Evolutionary conservation across 1,140 invertebrate genomes (phyloP), one percentile per base, ranked within the genome.

Genomic region (Philopotamus ludificatus): DNA sequence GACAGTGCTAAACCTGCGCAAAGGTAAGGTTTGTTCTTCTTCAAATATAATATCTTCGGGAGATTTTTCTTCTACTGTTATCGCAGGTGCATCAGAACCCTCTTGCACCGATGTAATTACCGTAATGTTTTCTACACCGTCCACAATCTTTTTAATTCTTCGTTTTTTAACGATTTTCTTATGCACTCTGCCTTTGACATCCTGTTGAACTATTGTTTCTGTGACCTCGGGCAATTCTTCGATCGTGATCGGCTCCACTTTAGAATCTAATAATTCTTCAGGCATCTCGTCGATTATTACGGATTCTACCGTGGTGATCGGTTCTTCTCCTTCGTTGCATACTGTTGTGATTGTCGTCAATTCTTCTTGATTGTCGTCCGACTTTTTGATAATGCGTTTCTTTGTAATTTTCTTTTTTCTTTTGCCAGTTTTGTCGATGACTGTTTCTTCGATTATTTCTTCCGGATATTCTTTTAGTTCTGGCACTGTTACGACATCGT

Each of bases 51-150:
- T 10, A 10, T 57, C 58, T 10, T 47, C 72, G 73, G 54, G 50
- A n/a, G 57, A 62, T 12, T 65, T 42, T 53, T 72, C 66, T n/a
- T 58, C 68, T 0, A 71, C 57, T 1, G 67, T 66, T 0, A 61
- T 70, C 1, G 65, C 59, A 8, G 70, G 70, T 23, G 53, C 58
- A 50, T 71, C 58, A 1, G 20, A 45, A 0, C 62, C 61, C 20
- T 72, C 68, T 68, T 73, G 63, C 2, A 76, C 71, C 21, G 76
- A 73, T 58, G 79, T 76, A 25, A 81, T 76, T n/a, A 82, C 76
- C 55, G 74, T 77, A 1, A 71, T 68, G 41, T 65, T 66, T 73
- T 10, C 72, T 66, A 45, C 71, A 63, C 51, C 74, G 62, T 75
- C 75, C 21, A 65, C 54, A 9, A 62, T 66, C 70, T 61, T 58